phyloP scores from a whole-genome alignment of 2,113 vertebrate genomes.

The Lycocorax pyrrhopterus region DNA sequence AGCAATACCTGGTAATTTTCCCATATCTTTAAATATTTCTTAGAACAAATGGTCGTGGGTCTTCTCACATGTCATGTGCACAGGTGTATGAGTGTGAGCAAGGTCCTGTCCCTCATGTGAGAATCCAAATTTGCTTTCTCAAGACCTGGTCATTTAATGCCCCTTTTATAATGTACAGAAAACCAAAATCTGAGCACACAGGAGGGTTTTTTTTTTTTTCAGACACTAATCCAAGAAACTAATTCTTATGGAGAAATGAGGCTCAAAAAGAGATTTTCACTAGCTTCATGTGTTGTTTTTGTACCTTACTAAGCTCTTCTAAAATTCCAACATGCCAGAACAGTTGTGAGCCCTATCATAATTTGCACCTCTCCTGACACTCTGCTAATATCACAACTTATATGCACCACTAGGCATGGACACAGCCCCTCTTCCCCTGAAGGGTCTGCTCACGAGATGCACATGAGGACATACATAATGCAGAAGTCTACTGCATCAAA shows the following conservation, averaged over 20 bases:
- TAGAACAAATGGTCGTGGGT: slow-evolving; percentile 79
- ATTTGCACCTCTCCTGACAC: not conserved
- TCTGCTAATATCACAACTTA: not conserved
- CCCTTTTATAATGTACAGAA: not conserved
- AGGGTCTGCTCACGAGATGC: not conserved
- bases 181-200: not conserved
- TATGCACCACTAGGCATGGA: not conserved
- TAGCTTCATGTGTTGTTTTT: not conserved
- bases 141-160: not conserved
- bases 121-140: not conserved
- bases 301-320: not conserved
- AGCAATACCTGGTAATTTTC: slow-evolving; percentile 76
- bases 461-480: not conserved
- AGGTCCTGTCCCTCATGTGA: not conserved
- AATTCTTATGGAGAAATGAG: not conserved
- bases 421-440: not conserved
- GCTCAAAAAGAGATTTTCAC: not conserved
- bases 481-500: not conserved
- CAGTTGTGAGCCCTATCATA: not conserved
- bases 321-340: not conserved
- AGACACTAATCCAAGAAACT: not conserved
- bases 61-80: not conserved
- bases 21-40: slow-evolving; percentile 85
- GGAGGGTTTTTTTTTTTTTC: not conserved
- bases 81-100: not conserved